Base-by-base conservation (phyloP, 1,140 invertebrate genomes). In the Tachypleus tridentatus region DNA sequence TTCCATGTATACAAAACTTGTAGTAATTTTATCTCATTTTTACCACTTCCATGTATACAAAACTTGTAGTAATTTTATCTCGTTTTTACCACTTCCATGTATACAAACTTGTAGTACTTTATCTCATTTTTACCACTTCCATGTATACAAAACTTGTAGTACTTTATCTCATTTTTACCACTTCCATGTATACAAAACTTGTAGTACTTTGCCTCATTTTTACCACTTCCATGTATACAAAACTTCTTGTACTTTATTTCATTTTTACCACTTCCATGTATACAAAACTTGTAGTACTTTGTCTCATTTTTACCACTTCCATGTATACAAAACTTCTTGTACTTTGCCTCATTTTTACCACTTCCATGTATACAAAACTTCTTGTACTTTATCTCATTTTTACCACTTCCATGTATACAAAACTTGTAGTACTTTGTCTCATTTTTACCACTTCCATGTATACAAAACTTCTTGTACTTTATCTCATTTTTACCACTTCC, bases 21-120 rank as follows among this genome's bases (percentile, higher is more conserved):
- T 4, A 9, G 2, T 60, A 5, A n/a, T 4, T 49, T 51, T 60
- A 3, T 9, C 9, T 59, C 9, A 11, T 47, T 47, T 1, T 9
- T 51, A 51, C 10, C 4, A 60, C 52, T 60, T 60, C 4, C 7
- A 61, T 49, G 67, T 68, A 60, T 8, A 60, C 3, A 2, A 53
- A 4, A 54, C 48, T 6, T 53, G 8, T 4, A 9, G 2, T 60
- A 5, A n/a, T 4, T 49, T 51, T 60, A 3, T 9, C 9, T 59
- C 9, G 3, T 47, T 47, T 1, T 9, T 51, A 51, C 10, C 4
- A 60, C 52, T 60, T 60, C 4, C 29, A 29, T 29, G 29, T 29
- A 29, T n/a, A n/a, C n/a, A 53, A 4, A 54, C 48, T 6, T 53
- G 8, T 4, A 9, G 2, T 60, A 5, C 29, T 49, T 51, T 60